Evolutionary conservation across 2,113 vertebrate species (phyloP).

Genomic region (Daboia siamensis): DNA sequence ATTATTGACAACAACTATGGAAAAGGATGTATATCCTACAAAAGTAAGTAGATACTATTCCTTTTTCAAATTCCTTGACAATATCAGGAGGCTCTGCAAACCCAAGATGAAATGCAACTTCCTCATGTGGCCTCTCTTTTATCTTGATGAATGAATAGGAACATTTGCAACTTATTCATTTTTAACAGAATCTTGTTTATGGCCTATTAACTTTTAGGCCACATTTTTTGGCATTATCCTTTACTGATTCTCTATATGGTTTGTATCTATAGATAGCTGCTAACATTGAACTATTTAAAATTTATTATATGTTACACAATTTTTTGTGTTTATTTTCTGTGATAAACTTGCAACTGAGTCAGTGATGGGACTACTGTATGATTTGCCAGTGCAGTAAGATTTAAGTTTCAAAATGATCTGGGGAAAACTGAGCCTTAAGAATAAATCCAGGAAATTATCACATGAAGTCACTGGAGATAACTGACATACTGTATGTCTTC

Average conservation of each 20-base stretch:
- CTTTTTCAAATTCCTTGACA: not conserved
- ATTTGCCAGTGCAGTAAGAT: too few species aligned
- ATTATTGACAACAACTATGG: not conserved
- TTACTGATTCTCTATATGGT: not conserved
- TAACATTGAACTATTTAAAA: not conserved
- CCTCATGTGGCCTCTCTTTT: not conserved
- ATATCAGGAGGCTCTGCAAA: not conserved
- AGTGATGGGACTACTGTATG: too few species aligned
- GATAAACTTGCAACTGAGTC: too few species aligned
- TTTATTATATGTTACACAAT: too few species aligned
- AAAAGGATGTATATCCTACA: not conserved
- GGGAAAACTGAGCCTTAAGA: not conserved
- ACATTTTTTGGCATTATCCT: not conserved
- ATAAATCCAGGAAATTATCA: not conserved
- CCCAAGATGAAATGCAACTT: not conserved
- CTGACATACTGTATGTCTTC: not conserved
- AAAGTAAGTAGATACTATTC: not conserved
- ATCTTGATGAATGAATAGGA: not conserved
- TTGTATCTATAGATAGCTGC: too few species aligned
- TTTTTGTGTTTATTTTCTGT: too few species aligned
- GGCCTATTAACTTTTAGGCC: not conserved
- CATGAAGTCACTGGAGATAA: not conserved
- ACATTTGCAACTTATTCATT: not conserved
- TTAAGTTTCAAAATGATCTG: not conserved
- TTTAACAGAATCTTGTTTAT: not conserved